A percentile compares a stretch with the other conserved stretches of the same genome.
phyloP scores from a whole-genome alignment of 2,888 invertebrate species.

The Lissonota sp. region DNA sequence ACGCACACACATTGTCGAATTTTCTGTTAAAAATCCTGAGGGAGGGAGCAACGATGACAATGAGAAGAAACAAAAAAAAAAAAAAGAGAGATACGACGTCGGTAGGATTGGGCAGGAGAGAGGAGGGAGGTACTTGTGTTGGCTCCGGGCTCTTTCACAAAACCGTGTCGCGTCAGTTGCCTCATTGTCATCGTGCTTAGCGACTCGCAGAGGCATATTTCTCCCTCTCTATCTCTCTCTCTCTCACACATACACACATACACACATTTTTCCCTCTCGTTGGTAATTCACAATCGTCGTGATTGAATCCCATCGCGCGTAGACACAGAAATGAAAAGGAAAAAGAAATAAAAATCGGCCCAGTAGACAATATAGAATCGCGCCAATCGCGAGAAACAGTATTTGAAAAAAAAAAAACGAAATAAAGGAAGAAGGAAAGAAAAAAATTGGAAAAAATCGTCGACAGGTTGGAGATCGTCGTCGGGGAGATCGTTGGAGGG shows the following conservation, averaged over 20 bases:
- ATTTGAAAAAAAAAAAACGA: slow-evolving; percentile 8
- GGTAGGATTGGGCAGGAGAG: slow-evolving; percentile 2
- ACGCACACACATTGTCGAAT: slow-evolving; percentile 1
- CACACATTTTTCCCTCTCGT: too few species aligned
- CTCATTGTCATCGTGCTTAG: slow-evolving; percentile 30
- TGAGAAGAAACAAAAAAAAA: background rate
- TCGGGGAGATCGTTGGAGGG: slow-evolving; percentile 44
- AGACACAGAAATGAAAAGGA: slow-evolving; percentile 3
- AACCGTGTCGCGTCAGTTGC: slow-evolving; percentile 31
- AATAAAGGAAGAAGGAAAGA: slow-evolving; percentile 20
- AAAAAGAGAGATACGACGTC: slow-evolving; percentile 3
- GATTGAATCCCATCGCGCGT: slow-evolving; percentile 25
- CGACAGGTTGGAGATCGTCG: slow-evolving; percentile 59
- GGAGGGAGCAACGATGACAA: background rate
- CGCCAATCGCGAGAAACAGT: background rate
- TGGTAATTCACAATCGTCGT: background rate
- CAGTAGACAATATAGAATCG: background rate
- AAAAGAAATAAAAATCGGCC: background rate
- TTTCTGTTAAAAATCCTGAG: background rate
- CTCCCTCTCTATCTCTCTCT: too few species aligned
- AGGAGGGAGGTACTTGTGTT: background rate
- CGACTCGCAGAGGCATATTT: background rate
- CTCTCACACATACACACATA: too few species aligned
- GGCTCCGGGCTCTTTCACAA: slow-evolving; percentile 27
- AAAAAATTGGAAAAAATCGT: slow-evolving; percentile 49